Percentiles rank a stretch among this genome's conserved stretches.
Evolutionary conservation across 2,113 vertebrate species (phyloP).

Genomic region (Axis porcinus): DNA sequence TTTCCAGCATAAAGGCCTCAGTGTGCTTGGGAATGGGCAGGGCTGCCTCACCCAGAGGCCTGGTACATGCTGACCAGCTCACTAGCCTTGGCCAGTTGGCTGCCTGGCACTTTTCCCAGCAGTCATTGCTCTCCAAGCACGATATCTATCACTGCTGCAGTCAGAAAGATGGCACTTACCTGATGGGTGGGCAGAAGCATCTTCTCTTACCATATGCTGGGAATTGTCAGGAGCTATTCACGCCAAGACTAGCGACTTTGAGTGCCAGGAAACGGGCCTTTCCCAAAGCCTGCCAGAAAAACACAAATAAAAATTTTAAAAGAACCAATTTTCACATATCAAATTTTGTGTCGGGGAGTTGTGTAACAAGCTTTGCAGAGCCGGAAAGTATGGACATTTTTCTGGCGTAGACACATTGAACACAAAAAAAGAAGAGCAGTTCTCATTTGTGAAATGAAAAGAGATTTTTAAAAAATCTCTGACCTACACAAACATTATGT

Average conservation of each 20-base stretch:
- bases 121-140: conserved; percentile 82
- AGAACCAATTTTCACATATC: conserved; percentile 70
- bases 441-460: conserved; percentile 40
- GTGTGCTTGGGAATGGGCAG: conserved; percentile 60
- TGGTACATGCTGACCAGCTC: conserved; percentile 81
- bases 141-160: conserved; percentile 87
- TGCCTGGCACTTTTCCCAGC: conserved; percentile 86
- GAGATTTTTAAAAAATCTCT: neutral
- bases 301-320: conserved; percentile 72
- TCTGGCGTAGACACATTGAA: conserved; percentile 29
- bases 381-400: conserved; percentile 59
- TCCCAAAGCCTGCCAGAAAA: conserved; percentile 79
- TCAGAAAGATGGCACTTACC: conserved; percentile 92
- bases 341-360: conserved; percentile 65
- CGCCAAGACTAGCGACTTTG: conserved; percentile 87
- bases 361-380: conserved; percentile 64
- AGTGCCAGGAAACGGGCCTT: conserved; percentile 84
- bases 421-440: conserved; percentile 60
- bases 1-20: conserved; percentile 46
- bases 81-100: conserved; percentile 79
- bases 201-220: conserved; percentile 96
- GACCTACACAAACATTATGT: conserved; percentile 50
- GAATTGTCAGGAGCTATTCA: conserved; percentile 91
- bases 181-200: conserved; percentile 91
- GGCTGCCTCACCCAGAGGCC: conserved; percentile 78